Base-by-base conservation (phyloP, 2,113 vertebrate genomes). In the Apistogramma diplotaenia region DNA sequence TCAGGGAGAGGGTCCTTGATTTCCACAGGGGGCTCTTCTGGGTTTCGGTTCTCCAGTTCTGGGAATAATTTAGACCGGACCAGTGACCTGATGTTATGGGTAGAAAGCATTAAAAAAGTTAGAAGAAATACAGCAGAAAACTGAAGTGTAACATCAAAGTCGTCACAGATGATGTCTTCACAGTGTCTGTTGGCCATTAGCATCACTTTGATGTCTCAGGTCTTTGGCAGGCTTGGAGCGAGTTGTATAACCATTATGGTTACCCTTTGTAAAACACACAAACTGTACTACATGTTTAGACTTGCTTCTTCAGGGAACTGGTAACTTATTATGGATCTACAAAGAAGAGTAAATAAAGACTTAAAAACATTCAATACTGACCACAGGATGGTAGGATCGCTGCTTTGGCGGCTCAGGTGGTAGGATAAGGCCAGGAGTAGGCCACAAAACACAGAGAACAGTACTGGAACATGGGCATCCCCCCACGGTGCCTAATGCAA, bases 351-450 rank as follows among this genome's bases (percentile, higher is more conserved):
- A 11, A 51, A 51, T 51, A 51, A 51, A 49, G 43, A 70, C 43
- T 31, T 10, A 43, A 70, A n/a, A 11, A 21, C 2, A 21, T 15
- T 31, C n/a, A 74, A 76, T 75, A 94, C 96, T 92, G 72, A 98
- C 97, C 97, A 97, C 60, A 98, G 94, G 77, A 97, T 96, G 1
- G 96, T 96, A 49, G 96, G 96, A 85, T 98, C 96, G 1, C 97
- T 98, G 95, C 96, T 97, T 91, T 98, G 97, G 46, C 97, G 96
- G 91, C 97, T 97, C 75, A 98, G 95, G 90, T 98, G 97, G 90
- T 97, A 98, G 51, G 96, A 97, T 76, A 97, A 92, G 4, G 97
- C 96, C 81, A 98, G 90, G 54, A 98, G 96, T 58, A 98, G 95
- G 33, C 97, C 97, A 78, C 96, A 97, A 93, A 98, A 98, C 79